A percentile compares a stretch with the other conserved stretches of the same genome.
These are phyloP conservation scores for Dugesia japonica DNA, from an alignment of 2,888 invertebrate genomes.

Conservation along the genomic window DNA sequence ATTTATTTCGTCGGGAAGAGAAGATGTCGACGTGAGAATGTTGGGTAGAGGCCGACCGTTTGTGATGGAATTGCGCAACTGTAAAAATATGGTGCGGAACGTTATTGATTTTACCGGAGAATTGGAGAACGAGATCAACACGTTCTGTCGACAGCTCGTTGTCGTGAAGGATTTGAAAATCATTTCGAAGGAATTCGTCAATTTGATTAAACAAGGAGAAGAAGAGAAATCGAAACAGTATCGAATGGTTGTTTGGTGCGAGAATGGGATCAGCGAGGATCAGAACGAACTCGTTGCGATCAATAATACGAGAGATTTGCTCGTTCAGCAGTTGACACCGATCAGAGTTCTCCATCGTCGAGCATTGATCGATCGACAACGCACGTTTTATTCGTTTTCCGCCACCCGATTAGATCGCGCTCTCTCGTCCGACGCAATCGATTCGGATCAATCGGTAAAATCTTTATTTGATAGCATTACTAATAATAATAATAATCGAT, in stretches of 20 bases:
- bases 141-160: background rate
- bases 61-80: constrained; percentile 58
- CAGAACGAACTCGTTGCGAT: background rate
- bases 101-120: background rate
- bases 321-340: constrained; percentile 62
- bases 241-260: constrained; percentile 55
- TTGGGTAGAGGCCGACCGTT: constrained; percentile 71
- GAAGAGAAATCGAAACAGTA: constrained; percentile 73
- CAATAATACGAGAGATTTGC: background rate
- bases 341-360: constrained; percentile 65
- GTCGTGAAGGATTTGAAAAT: background rate
- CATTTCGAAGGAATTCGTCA: background rate
- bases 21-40: constrained; percentile 84
- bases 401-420: background rate
- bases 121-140: background rate
- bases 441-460: background rate
- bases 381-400: background rate
- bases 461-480: no score
- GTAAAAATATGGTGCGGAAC: background rate
- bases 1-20: constrained; percentile 77
- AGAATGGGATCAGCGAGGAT: background rate
- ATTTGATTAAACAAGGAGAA: constrained; percentile 56
- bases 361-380: constrained; percentile 27
- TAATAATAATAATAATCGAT: no score
- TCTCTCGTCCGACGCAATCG: background rate